phyloP scores from a whole-genome alignment of 2,113 vertebrate species.

The Rhizomys pruinosus region DNA sequence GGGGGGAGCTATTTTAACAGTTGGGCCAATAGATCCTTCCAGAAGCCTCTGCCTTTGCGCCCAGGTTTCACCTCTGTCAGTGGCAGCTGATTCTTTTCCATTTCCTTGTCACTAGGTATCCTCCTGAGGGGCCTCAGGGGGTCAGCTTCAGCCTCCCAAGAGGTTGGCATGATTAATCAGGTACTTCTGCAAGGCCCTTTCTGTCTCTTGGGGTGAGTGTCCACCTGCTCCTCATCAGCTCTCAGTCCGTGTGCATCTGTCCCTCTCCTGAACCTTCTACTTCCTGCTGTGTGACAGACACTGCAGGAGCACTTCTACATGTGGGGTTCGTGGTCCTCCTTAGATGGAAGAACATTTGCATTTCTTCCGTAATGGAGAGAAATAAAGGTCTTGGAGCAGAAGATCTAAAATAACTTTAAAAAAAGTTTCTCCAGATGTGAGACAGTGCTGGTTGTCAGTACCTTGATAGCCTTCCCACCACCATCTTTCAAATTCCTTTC shows the following conservation, averaged over 20 bases:
- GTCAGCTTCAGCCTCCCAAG: neutral
- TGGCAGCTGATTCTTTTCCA: neutral
- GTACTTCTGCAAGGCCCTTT: neutral
- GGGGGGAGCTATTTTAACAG: conserved; percentile 11
- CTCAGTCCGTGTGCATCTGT: too few relatives aligned
- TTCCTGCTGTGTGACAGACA: too few relatives aligned
- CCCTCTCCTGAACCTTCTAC: accelerated
- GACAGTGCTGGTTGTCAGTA: neutral
- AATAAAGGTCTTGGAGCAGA: neutral
- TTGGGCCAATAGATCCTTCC: neutral
- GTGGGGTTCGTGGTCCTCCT: neutral
- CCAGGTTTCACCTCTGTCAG: neutral
- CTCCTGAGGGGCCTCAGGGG: neutral
- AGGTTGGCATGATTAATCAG: neutral
- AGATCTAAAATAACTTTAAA: conserved; percentile 6
- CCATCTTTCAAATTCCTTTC: neutral
- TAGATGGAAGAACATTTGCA: neutral
- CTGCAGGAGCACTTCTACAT: accelerated
- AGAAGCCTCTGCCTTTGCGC: neutral
- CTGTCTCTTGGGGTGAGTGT: neutral
- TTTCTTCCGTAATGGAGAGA: neutral
- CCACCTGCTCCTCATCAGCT: accelerated
- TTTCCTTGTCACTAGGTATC: neutral
- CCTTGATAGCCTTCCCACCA: neutral
- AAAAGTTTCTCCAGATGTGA: neutral